Conservation (phyloP, 2,113 vertebrate genomes). For the Anolis carolinensis region DNA sequence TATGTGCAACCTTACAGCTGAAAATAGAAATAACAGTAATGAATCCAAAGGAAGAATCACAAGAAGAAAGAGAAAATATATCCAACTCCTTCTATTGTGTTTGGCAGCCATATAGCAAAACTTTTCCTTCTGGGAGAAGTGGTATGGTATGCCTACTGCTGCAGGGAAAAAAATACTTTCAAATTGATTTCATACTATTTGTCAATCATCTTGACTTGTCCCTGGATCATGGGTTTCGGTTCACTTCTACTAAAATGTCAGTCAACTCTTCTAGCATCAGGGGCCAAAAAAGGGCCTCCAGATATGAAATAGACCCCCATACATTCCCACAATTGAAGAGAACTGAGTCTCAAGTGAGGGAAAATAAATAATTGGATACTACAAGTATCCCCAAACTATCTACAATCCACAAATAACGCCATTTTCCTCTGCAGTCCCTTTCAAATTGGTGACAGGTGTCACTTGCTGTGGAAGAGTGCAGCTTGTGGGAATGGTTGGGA, state of each 20-base stretch:
- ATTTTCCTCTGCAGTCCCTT: too few relatives aligned
- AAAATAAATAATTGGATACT: too few relatives aligned
- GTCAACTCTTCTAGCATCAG: neutral
- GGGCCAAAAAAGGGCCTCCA: neutral
- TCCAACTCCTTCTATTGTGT: neutral
- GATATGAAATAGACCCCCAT: too few relatives aligned
- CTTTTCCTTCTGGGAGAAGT: neutral
- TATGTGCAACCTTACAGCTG: neutral
- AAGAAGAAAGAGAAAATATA: neutral
- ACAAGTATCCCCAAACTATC: too few relatives aligned
- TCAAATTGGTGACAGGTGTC: too few relatives aligned
- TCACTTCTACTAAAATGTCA: neutral
- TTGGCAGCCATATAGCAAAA: neutral
- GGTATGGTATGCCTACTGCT: rapidly evolving
- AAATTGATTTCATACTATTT: slow-evolving; percentile 2
- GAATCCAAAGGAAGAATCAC: neutral
- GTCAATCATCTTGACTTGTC: neutral
- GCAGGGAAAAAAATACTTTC: neutral
- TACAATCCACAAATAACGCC: too few relatives aligned
- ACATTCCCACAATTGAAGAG: neutral
- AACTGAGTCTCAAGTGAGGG: neutral
- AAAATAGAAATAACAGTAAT: rapidly evolving
- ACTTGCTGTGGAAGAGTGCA: too few relatives aligned
- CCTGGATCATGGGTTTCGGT: neutral
- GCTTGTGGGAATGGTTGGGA: too few relatives aligned